phyloP scores from a whole-genome alignment of 2,797 vertebrate genomes.

The Enoplosus armatus region DNA sequence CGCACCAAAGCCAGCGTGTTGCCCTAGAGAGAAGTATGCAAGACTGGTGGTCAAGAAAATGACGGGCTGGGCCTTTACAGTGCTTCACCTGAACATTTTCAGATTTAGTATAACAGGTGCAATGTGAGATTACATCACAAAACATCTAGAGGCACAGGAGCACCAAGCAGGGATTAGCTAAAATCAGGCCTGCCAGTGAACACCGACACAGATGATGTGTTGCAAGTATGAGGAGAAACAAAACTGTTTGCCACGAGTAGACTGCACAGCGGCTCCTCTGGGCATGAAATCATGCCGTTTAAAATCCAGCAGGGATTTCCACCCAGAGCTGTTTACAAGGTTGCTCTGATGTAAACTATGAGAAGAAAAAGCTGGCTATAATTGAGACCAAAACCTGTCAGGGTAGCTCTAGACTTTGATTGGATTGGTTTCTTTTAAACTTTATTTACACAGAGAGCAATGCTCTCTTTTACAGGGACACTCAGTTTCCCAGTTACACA shows the following conservation, averaged over 20 bases:
- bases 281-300: constrained; percentile 29
- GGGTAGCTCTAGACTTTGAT: constrained; percentile 18
- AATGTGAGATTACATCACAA: constrained; percentile 37
- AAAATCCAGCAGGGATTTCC: constrained; percentile 37
- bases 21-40: too few relatives aligned
- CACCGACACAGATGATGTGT: constrained; percentile 29
- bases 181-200: constrained; percentile 35
- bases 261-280: constrained; percentile 17
- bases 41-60: too few relatives aligned
- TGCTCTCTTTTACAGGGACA: constrained; percentile 2
- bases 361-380: constrained; percentile 14
- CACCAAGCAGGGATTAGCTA: constrained; percentile 14
- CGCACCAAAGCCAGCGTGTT: too few relatives aligned
- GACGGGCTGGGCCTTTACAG: neutral
- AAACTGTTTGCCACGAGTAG: constrained; percentile 26
- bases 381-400: constrained; percentile 34
- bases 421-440: constrained; percentile 27
- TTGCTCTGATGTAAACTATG: constrained; percentile 18
- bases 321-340: constrained; percentile 36
- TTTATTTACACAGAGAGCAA: constrained; percentile 18
- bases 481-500: constrained; percentile 4
- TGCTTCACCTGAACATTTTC: constrained; percentile 3
- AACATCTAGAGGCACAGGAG: constrained; percentile 23
- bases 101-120: constrained; percentile 25
- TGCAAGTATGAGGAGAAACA: constrained; percentile 24